These are phyloP conservation scores for Sorex maritimensis DNA, from an alignment of 2,797 vertebrate species.

Conservation along the genomic window DNA sequence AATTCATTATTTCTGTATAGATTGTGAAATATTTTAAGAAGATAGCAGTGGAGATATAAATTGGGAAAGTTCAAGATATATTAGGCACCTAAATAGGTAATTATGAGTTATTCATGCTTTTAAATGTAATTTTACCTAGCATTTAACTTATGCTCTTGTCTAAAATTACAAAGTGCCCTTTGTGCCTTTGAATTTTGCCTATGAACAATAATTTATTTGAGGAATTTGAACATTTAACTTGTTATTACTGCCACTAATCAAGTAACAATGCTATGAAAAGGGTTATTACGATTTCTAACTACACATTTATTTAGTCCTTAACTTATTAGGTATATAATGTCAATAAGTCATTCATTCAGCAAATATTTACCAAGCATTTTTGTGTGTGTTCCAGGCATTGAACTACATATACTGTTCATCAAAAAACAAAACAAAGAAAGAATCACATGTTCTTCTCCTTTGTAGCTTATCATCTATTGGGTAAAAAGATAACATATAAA, in stretches of 20 bases:
- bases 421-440: not conserved
- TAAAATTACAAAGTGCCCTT: not conserved
- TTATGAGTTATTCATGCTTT: not conserved
- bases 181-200: not conserved
- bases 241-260: not conserved
- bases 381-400: not conserved
- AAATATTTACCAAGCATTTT: not conserved
- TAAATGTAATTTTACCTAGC: not conserved
- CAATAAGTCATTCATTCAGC: not conserved
- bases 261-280: not conserved
- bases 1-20: not conserved
- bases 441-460: not conserved
- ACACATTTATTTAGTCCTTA: not conserved
- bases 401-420: not conserved
- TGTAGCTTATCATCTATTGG: not conserved
- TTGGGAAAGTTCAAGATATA: not conserved
- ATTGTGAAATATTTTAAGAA: not conserved
- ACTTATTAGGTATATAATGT: not conserved
- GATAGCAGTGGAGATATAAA: not conserved
- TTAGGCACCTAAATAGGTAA: not conserved
- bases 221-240: not conserved
- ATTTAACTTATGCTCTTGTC: not conserved
- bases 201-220: not conserved
- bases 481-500: not conserved
- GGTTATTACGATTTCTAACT: not conserved